Evolutionary conservation across 2,797 vertebrate genomes (phyloP).

Genomic region (Ataeniobius toweri): DNA sequence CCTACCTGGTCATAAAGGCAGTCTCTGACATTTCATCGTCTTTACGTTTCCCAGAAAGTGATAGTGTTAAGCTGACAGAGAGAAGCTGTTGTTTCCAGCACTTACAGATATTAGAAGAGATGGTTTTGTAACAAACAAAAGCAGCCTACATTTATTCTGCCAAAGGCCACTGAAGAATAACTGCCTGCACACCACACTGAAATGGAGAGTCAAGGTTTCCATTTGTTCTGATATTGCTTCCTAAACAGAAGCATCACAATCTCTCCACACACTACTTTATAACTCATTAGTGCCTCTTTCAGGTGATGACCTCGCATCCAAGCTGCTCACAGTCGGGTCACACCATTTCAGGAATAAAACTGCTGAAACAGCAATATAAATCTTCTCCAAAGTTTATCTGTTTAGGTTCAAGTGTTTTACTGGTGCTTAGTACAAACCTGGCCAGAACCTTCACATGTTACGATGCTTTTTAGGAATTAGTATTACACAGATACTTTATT

Average conservation of each 20-base stretch:
- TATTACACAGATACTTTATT: neutral
- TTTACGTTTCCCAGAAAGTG: conserved; percentile 44
- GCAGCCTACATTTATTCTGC: conserved; percentile 62
- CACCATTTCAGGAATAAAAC: neutral
- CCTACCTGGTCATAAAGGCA: conserved; percentile 50
- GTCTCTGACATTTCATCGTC: conserved; percentile 46
- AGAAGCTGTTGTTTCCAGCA: conserved; percentile 34
- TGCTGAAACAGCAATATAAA: neutral
- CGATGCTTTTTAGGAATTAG: conserved; percentile 26
- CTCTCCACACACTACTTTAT: neutral
- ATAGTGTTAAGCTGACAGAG: conserved; percentile 44
- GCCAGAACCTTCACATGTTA: conserved; percentile 27
- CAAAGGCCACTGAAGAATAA: conserved; percentile 57
- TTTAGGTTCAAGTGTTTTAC: conserved; percentile 30
- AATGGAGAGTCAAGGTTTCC: conserved; percentile 37
- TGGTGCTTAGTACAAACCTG: conserved; percentile 32
- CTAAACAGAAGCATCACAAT: conserved; percentile 26
- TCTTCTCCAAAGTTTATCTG: neutral
- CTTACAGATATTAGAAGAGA: conserved; percentile 32
- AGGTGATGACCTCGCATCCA: neutral
- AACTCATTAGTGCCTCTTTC: neutral
- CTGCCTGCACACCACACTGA: conserved; percentile 40
- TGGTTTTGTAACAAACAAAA: conserved; percentile 42
- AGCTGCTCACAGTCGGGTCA: neutral
- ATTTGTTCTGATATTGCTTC: conserved; percentile 68